Conservation (phyloP, 2,888 invertebrate genomes). For the Ptychoptera contaminata region DNA sequence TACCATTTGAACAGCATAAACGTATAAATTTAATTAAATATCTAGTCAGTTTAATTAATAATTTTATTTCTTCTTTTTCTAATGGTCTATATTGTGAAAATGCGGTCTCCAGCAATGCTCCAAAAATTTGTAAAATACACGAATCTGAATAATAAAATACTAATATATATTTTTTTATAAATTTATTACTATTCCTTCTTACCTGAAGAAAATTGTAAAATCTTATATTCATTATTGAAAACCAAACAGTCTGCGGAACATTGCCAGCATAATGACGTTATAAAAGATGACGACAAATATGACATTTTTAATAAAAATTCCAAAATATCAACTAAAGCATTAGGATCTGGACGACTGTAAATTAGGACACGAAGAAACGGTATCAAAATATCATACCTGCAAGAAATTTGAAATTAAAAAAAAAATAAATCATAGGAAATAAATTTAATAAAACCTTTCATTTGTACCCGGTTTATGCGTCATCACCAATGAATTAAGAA, state of each 20-base stretch:
- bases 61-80: constrained; percentile 3
- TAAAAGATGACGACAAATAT: neutral
- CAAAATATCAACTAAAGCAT: constrained; percentile 5
- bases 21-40: too few relatives aligned
- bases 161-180: too few relatives aligned
- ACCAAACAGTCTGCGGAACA: constrained; percentile 4
- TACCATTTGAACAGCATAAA: too few relatives aligned
- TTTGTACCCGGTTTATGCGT: too few relatives aligned
- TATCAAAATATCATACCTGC: too few relatives aligned
- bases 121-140: constrained; percentile 9
- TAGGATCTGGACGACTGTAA: constrained; percentile 5
- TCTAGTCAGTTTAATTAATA: neutral
- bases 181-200: too few relatives aligned
- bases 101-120: constrained; percentile 7
- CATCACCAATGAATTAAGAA: too few relatives aligned
- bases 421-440: too few relatives aligned
- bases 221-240: constrained; percentile 10
- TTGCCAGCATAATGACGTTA: constrained; percentile 7
- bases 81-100: constrained; percentile 8
- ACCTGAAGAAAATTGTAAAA: constrained; percentile 9
- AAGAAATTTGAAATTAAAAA: too few relatives aligned
- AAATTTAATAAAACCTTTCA: too few relatives aligned
- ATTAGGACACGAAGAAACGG: neutral
- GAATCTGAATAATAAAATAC: neutral
- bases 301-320: constrained; percentile 4